Conservation (phyloP, 2,797 vertebrate genomes). For the Helostoma temminkii region DNA sequence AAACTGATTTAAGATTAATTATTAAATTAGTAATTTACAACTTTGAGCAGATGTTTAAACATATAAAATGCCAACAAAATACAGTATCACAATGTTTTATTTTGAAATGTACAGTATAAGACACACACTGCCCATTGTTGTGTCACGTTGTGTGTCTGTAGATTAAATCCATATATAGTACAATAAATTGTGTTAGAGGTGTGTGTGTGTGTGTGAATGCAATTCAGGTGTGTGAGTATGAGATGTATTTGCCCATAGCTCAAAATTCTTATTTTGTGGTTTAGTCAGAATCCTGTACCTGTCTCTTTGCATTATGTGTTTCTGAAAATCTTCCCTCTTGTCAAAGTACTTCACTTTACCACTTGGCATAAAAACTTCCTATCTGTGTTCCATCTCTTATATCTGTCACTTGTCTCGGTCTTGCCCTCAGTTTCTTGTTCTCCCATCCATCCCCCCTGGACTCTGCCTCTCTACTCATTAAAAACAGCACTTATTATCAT, state of each 20-base stretch:
- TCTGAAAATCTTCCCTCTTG: conserved; percentile 18
- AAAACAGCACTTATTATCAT: conserved; percentile 6
- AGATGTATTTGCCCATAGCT: conserved; percentile 21
- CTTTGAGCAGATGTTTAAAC: neutral
- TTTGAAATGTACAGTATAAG: too few species aligned
- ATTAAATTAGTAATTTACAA: conserved; percentile 19
- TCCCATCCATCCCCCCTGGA: neutral
- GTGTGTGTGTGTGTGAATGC: conserved; percentile 13
- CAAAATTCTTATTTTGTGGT: conserved; percentile 34
- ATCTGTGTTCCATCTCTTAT: conserved; percentile 45
- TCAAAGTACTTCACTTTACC: conserved; percentile 44
- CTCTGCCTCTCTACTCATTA: conserved; percentile 6
- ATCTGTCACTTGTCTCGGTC: conserved; percentile 38
- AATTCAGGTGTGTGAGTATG: neutral
- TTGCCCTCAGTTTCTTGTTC: neutral
- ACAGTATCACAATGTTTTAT: too few species aligned
- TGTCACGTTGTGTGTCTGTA: neutral
- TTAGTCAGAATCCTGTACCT: conserved; percentile 33
- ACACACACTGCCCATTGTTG: too few species aligned
- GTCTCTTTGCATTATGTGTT: conserved; percentile 42
- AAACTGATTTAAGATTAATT: conserved; percentile 32
- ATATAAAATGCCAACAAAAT: too few species aligned
- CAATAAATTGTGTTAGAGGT: conserved; percentile 1
- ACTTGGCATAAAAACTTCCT: conserved; percentile 50
- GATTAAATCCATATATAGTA: conserved; percentile 7